Conservation (phyloP, 2,113 vertebrate genomes). For the Pseudorasbora parva region DNA sequence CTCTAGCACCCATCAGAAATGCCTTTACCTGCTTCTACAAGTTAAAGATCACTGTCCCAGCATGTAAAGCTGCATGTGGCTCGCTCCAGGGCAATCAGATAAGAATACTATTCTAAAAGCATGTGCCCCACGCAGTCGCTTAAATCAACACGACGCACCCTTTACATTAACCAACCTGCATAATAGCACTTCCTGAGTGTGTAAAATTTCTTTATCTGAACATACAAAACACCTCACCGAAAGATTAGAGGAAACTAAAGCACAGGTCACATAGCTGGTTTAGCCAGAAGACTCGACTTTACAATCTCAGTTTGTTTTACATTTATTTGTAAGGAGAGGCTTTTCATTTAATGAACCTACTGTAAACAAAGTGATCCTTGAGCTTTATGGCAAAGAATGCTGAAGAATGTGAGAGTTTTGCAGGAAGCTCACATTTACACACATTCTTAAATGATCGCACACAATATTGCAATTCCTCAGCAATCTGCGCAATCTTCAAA, state of each 20-base stretch:
- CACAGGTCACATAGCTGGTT: conserved; percentile 47
- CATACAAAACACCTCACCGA: conserved; percentile 44
- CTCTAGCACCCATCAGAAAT: conserved; percentile 20
- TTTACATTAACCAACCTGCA: conserved; percentile 45
- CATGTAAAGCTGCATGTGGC: conserved; percentile 15
- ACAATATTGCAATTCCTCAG: not conserved
- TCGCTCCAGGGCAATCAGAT: conserved; percentile 42
- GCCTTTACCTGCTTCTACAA: conserved; percentile 42
- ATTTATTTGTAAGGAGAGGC: not conserved
- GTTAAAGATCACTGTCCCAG: conserved; percentile 37
- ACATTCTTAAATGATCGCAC: not conserved
- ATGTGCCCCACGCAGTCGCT: not conserved
- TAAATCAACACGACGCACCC: conserved; percentile 44
- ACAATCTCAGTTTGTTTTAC: conserved; percentile 4
- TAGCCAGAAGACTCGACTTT: conserved; percentile 19
- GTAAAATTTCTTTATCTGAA: conserved; percentile 25
- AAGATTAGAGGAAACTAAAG: conserved; percentile 35
- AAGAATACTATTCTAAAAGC: conserved; percentile 39
- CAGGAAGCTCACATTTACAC: too few relatives aligned
- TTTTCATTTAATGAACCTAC: not conserved
- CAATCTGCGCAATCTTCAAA: not conserved
- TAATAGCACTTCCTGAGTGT: conserved; percentile 13
- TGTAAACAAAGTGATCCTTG: conserved; percentile 26
- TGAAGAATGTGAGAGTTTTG: not conserved
- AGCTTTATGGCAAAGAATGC: not conserved